Evolutionary conservation across 2,113 vertebrate genomes (phyloP).

Genomic region (Alligator sinensis): DNA sequence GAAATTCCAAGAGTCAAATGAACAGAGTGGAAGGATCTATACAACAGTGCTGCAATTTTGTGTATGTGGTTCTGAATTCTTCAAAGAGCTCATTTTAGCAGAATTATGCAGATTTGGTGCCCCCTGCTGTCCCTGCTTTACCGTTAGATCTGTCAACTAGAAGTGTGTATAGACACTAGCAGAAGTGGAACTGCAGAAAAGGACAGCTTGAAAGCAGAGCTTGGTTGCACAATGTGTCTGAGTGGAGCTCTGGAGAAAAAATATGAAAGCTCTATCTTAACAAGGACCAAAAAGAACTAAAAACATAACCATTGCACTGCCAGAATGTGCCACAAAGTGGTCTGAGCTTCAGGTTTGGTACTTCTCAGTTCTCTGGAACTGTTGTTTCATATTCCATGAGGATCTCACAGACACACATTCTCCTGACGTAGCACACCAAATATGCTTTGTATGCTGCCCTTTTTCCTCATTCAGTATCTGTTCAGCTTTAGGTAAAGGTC

Average conservation of each 20-base stretch:
- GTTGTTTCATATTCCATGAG: background rate
- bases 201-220: background rate
- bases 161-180: background rate
- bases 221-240: background rate
- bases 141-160: background rate
- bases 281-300: background rate
- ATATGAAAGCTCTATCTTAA: background rate
- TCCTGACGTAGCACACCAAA: background rate
- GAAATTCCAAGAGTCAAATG: background rate
- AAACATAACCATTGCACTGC: background rate
- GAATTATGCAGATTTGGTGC: conserved; percentile 76
- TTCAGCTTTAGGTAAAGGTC: background rate
- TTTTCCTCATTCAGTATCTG: background rate
- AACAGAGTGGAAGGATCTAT: background rate
- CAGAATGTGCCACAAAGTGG: accelerated
- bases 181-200: background rate
- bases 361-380: background rate
- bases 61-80: background rate
- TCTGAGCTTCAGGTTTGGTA: background rate
- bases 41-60: background rate
- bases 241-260: background rate
- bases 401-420: background rate
- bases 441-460: background rate
- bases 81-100: background rate
- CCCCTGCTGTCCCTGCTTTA: conserved; percentile 75